Evolutionary conservation across 1,140 invertebrate species (phyloP).

Genomic region (Bombyx mandarina): DNA sequence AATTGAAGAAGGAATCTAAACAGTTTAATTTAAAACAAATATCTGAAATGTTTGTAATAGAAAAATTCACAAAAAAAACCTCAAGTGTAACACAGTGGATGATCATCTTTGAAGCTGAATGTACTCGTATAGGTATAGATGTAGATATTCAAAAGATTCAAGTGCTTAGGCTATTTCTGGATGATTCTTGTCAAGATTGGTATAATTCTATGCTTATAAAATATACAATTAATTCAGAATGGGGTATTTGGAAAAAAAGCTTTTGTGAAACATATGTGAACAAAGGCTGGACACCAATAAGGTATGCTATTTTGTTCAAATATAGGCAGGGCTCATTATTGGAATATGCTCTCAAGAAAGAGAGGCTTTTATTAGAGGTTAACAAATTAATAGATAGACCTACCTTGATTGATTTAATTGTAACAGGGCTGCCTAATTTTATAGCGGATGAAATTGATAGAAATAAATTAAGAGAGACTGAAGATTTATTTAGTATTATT

Average conservation of each 20-base stretch:
- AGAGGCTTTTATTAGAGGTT: constrained; percentile 23
- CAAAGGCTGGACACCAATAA: constrained; percentile 23
- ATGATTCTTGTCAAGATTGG: constrained; percentile 33
- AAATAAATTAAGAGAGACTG: constrained; percentile 21
- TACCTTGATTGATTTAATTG: constrained; percentile 31
- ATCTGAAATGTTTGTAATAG: constrained; percentile 5
- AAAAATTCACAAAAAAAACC: constrained; percentile 3
- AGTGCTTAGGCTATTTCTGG: constrained; percentile 28
- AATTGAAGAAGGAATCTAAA: constrained; percentile 18
- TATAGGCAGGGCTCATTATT: constrained; percentile 26
- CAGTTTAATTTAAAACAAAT: constrained; percentile 16
- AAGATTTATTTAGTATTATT: constrained; percentile 25
- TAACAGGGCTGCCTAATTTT: constrained; percentile 29
- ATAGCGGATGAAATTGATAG: constrained; percentile 32
- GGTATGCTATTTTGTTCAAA: constrained; percentile 28
- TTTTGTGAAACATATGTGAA: constrained; percentile 34
- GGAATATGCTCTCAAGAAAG: constrained; percentile 32
- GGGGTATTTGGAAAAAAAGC: constrained; percentile 31
- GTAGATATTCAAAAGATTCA: constrained; percentile 27
- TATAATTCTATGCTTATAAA: constrained; percentile 35
- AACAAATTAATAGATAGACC: constrained; percentile 23
- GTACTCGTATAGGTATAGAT: constrained; percentile 19
- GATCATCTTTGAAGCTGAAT: constrained; percentile 27
- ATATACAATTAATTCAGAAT: constrained; percentile 24
- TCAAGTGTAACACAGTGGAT: constrained; percentile 24